phyloP scores from a whole-genome alignment of 2,113 vertebrate species.

The Neoarius graeffei region DNA sequence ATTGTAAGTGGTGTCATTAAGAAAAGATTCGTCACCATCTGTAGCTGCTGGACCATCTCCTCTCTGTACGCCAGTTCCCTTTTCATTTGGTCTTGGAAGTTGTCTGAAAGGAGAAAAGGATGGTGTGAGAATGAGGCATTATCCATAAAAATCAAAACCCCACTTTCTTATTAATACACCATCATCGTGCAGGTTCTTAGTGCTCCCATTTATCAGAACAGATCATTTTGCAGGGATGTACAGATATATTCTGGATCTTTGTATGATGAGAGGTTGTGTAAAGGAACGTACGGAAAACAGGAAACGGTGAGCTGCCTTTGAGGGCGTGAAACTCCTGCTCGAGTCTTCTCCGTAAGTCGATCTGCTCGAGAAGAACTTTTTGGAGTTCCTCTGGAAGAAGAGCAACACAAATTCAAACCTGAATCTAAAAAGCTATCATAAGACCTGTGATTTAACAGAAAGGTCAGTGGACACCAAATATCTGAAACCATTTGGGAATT shows the following conservation, averaged over 20 bases:
- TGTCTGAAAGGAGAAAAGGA: constrained; percentile 75
- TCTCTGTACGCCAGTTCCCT: constrained; percentile 95
- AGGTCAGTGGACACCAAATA: too few species aligned
- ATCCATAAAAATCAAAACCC: constrained; percentile 12
- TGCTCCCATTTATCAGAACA: neutral
- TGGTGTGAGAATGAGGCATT: constrained; percentile 5
- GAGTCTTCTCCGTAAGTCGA: constrained; percentile 90
- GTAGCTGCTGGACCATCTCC: constrained; percentile 98
- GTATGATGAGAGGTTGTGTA: neutral
- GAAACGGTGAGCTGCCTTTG: constrained; percentile 91
- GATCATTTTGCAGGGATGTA: neutral
- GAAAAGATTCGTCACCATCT: constrained; percentile 80
- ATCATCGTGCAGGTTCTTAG: constrained; percentile 1
- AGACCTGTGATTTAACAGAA: neutral
- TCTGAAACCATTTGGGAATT: neutral
- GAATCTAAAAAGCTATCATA: neutral
- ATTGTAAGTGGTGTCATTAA: constrained; percentile 7
- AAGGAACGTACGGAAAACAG: constrained; percentile 92
- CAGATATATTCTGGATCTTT: neutral
- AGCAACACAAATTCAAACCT: constrained; percentile 48
- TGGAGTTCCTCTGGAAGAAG: constrained; percentile 90
- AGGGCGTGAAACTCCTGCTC: constrained; percentile 97
- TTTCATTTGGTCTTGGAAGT: constrained; percentile 99
- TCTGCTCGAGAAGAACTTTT: constrained; percentile 98
- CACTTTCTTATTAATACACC: neutral